Base-by-base conservation (phyloP, 1,140 invertebrate genomes). In the Micrasema longulum region DNA sequence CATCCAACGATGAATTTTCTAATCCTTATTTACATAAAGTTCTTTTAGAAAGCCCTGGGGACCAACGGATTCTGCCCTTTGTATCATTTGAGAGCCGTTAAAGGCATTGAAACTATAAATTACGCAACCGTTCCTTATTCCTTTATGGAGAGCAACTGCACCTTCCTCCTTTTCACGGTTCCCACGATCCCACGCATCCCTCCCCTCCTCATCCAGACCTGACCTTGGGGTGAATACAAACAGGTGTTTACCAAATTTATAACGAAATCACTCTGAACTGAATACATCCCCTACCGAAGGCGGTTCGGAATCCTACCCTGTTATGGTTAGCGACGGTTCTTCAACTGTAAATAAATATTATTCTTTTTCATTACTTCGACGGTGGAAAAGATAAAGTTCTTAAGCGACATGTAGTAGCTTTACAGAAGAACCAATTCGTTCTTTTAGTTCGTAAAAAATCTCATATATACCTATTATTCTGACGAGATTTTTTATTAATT, bases 191-290 rank as follows among this genome's bases (percentile, higher is more conserved):
- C 66, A 69, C 66, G 66, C 66, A 69, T 63, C 57, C 57, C 57
- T 45, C 18, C 35, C n/a, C n/a, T n/a, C n/a, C n/a, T n/a, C n/a
- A n/a, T n/a, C n/a, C n/a, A n/a, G n/a, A n/a, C n/a, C n/a, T 45
- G 66, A 69, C 66, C 66, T 69, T 69, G 66, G 66, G 50, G 52
- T 69, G 47, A 69, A 69, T 57, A 31, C 52, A 45, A 69, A 69
- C 66, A 69, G 66, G 66, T 69, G 66, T 50, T 48, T 38, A 55
- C 36, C 14, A 53, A 57, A 45, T 69, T 69, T 57, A 53, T 55
- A 45, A 69, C 66, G 52, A 69, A 69, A 69, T 69, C 66, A 69
- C 45, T 57, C 45, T 38, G 52, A n/a, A n/a, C n/a, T n/a, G n/a
- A 36, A 69, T 57, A 43, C 41, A 23, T n/a, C 47, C 64, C 64